Evolutionary conservation across 2,888 invertebrate species (phyloP), one percentile per base, ranked within the genome.

Genomic region (Lithophane socia): DNA sequence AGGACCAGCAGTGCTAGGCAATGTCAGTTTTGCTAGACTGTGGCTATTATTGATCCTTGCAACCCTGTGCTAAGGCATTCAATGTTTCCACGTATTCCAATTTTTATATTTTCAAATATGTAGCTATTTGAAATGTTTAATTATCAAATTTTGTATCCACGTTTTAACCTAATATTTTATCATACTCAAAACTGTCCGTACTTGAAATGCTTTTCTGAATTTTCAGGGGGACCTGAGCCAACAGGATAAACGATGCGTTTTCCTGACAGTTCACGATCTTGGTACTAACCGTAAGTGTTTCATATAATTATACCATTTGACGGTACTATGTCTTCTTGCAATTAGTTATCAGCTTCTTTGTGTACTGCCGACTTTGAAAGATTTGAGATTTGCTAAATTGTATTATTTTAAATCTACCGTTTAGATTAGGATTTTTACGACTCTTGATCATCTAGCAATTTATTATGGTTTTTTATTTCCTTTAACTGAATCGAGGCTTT

Each of bases 201-300:
- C 49, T 73, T 69, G 0, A 78, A 58, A 12, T 56, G 8, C 13
- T 47, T 24, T 69, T 83, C 66, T 71, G 24, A 61, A 42, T 86
- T 97, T 97, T 37, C 97, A 98, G 98, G 98, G 98, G 78, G 98
- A 98, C 94, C 94, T 98, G 88, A 97, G 97, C 86, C 98, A 98
- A 91, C 98, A 98, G 90, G 98, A 98, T 90, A 98, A 98, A 92
- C 96, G 98, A 94, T 98, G 98, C 80, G 98, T 98, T 86, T 98
- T 99, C 92, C 95, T 99, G 74, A 99, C 99, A 52, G 98, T 99
- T 0, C 99, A 99, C 94, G 99, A 99, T 94, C 97, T 99, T 90
- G 99, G 99, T 91, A 98, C 98, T 91, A 98, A 98, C 92, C 98
- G 98, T 98, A 95, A 97, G 98, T 97, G 87, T 44, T 54, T 68